Percentiles rank a stretch among this genome's conserved stretches.
Conservation (phyloP, 2,888 invertebrate species). For the Diploptera punctata region DNA sequence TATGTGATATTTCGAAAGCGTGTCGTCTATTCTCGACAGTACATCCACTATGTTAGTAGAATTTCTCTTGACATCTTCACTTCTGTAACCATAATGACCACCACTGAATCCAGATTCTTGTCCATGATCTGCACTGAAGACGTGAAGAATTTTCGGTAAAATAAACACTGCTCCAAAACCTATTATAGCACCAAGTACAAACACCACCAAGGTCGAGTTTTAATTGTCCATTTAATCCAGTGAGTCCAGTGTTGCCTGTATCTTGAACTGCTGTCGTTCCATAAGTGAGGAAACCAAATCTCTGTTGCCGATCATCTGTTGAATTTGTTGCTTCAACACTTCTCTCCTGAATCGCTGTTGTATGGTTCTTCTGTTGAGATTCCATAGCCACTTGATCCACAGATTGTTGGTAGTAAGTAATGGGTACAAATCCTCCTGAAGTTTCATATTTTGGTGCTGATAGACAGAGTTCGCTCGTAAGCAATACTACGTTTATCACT, state of each 20-base stretch:
- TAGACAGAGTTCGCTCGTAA: too few relatives aligned
- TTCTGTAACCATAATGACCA: constrained; percentile 68
- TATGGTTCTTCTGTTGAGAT: background rate
- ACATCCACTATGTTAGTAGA: constrained; percentile 63
- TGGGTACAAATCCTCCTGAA: too few relatives aligned
- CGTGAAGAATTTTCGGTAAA: constrained; percentile 77
- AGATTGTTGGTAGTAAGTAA: background rate
- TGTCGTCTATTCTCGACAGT: constrained; percentile 69
- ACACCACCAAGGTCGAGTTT: constrained; percentile 85
- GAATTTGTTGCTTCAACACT: background rate
- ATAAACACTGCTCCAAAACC: constrained; percentile 83
- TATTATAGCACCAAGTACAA: constrained; percentile 76
- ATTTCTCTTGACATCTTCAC: constrained; percentile 60
- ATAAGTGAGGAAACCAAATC: constrained; percentile 55
- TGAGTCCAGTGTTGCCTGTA: constrained; percentile 3
- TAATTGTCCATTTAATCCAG: constrained; percentile 61
- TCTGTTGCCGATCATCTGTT: constrained; percentile 45
- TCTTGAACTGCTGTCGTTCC: constrained; percentile 48
- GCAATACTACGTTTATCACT: too few relatives aligned
- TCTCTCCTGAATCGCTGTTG: background rate
- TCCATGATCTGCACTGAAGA: constrained; percentile 62
- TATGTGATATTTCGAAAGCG: constrained; percentile 71
- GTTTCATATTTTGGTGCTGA: too few relatives aligned
- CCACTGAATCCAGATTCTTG: background rate
- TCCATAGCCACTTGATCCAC: constrained; percentile 9